Conservation (phyloP, 2,113 vertebrate genomes). For the Drymodes brunneopygia region DNA sequence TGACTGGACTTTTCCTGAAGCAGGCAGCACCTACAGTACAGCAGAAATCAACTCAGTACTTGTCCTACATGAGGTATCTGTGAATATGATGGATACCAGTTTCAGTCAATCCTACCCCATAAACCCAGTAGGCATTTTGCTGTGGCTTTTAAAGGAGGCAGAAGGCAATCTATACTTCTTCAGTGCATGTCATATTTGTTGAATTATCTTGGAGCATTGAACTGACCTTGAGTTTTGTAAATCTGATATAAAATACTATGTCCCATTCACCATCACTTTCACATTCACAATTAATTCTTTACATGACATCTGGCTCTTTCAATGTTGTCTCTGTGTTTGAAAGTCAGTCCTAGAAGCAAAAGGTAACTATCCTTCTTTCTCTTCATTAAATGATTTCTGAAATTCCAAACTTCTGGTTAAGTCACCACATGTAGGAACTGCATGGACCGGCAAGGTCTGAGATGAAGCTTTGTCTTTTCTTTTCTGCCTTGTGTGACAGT, state of each 20-base stretch:
- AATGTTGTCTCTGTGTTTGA: neutral
- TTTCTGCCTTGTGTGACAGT: neutral
- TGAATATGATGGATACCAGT: neutral
- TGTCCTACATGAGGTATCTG: neutral
- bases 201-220: neutral
- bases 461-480: neutral
- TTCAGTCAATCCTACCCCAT: neutral
- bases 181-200: neutral
- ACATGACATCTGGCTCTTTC: neutral
- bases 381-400: neutral
- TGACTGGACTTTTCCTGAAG: neutral
- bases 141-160: neutral
- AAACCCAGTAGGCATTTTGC: neutral
- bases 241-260: neutral
- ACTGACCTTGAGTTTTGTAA: neutral
- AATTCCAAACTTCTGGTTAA: neutral
- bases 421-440: rapidly evolving
- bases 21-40: neutral
- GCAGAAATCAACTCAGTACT: neutral
- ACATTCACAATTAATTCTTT: neutral
- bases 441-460: rapidly evolving
- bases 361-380: neutral
- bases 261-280: neutral
- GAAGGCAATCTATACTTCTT: neutral
- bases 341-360: neutral